Conservation (phyloP, 23 tunicate genomes). For the Ciona savignyi region DNA sequence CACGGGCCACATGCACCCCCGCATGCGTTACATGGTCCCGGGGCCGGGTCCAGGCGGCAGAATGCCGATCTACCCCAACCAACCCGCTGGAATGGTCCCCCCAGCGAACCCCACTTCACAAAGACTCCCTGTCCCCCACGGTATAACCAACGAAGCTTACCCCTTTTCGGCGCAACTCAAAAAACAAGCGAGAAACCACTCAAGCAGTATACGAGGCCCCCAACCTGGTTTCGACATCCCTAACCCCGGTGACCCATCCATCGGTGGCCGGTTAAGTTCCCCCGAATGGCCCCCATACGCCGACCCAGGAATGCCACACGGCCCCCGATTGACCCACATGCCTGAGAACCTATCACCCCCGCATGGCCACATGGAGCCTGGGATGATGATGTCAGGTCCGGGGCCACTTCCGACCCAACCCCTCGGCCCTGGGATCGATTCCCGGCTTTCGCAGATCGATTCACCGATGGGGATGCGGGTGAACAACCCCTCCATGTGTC, state of each 20-base stretch:
- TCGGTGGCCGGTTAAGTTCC: slow-evolving; percentile 37
- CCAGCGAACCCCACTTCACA: slow-evolving; percentile 8
- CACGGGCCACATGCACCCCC: neutral
- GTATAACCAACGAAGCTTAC: slow-evolving; percentile 30
- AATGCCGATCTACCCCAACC: slow-evolving; percentile 20
- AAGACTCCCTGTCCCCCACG: slow-evolving; percentile 23
- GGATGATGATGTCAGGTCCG: slow-evolving; percentile 25
- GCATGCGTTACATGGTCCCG: slow-evolving; percentile 23
- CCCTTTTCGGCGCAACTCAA: slow-evolving; percentile 86
- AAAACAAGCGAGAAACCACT: slow-evolving; percentile 50
- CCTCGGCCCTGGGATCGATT: slow-evolving; percentile 21
- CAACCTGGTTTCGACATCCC: slow-evolving; percentile 23
- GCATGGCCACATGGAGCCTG: slow-evolving; percentile 22
- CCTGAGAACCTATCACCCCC: slow-evolving; percentile 25
- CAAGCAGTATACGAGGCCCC: slow-evolving; percentile 26
- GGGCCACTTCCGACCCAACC: slow-evolving; percentile 32
- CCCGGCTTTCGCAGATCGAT: slow-evolving; percentile 6
- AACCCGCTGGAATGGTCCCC: slow-evolving; percentile 20
- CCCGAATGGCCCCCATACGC: slow-evolving; percentile 43
- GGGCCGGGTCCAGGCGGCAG: slow-evolving; percentile 9
- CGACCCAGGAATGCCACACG: slow-evolving; percentile 8
- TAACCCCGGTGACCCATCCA: slow-evolving; percentile 25
- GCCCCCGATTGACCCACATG: slow-evolving; percentile 9
- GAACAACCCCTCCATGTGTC: slow-evolving; percentile 32
- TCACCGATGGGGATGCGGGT: slow-evolving; percentile 32